phyloP scores from a whole-genome alignment of 2,888 invertebrate genomes.

The Limenitis camilla region DNA sequence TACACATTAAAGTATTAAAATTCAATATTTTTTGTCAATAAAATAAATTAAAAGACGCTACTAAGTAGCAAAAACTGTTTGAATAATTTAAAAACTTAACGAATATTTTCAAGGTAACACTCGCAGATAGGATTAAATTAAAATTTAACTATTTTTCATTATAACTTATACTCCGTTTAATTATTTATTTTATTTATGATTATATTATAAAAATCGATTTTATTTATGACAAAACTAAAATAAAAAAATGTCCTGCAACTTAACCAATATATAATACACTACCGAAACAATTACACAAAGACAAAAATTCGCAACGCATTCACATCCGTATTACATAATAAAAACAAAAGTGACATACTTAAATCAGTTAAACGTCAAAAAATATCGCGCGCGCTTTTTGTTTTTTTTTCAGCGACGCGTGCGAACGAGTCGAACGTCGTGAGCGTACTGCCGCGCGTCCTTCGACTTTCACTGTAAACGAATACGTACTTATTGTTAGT shows the following conservation, averaged over 20 bases:
- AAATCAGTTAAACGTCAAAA: constrained; percentile 37
- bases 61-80: neutral
- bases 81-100: constrained; percentile 10
- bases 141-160: too few species aligned
- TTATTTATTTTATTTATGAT: too few species aligned
- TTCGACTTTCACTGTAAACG: constrained; percentile 62
- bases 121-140: constrained; percentile 12
- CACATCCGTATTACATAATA: too few species aligned
- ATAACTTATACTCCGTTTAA: too few species aligned
- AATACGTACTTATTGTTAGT: constrained; percentile 40
- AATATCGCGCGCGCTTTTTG: constrained; percentile 20
- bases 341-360: constrained; percentile 55
- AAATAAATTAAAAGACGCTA: neutral
- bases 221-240: too few species aligned
- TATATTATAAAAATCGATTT: too few species aligned
- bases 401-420: constrained; percentile 28
- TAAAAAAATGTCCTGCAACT: too few species aligned
- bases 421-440: constrained; percentile 31
- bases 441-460: constrained; percentile 54
- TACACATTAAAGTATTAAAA: neutral
- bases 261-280: too few species aligned
- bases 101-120: constrained; percentile 21
- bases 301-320: too few species aligned
- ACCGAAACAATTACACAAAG: too few species aligned
- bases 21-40: too few species aligned